Evolutionary conservation across 1,140 invertebrate species (phyloP), one percentile per base, ranked within the genome.

Genomic region (Pteromalus puparum): DNA sequence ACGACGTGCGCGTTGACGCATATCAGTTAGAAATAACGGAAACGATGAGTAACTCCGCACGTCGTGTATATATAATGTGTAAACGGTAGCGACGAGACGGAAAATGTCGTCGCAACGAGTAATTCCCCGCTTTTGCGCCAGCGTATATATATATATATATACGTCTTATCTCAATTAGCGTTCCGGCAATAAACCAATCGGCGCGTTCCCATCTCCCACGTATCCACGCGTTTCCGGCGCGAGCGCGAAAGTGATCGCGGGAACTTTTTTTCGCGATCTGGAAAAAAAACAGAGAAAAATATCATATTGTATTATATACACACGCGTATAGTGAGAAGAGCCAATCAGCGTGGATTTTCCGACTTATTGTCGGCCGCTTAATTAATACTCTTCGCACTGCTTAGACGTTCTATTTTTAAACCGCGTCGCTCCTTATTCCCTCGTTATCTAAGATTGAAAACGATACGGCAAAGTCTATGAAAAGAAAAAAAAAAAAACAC

Each of bases 171-270:
- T 65, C 81, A 68, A 82, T 82, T 82, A 82, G 46, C 81, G 53
- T n/a, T 61, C 30, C 30, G 34, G 15, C 15, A 70, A 70, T 70
- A 26, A 61, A 15, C 26, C 67, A 76, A 82, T 82, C 81, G 18
- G 30, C 48, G 9, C 30, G 61, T 67, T 76, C 38, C 73, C 81
- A 82, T 82, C 81, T 76, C 53, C 18, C 48, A 15, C 15, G 18
- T n/a, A 61, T 9, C 18, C 0, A 15, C 48, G 7, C 53, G 75
- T 82, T 82, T 67, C 53, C 73, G 73, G 48, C 26, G 53, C 18
- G 48, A 5, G 18, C 72, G 81, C 26, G 81, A 82, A 82, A 82
- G 81, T 68, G 81, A 76, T 82, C 81, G 61, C 73, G 81, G 61
- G 81, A 82, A 76, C n/a, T 1, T 26, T 67, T 46, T 76, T 68